phyloP scores from a whole-genome alignment of 2,113 vertebrate genomes.

The Myotis davidii region DNA sequence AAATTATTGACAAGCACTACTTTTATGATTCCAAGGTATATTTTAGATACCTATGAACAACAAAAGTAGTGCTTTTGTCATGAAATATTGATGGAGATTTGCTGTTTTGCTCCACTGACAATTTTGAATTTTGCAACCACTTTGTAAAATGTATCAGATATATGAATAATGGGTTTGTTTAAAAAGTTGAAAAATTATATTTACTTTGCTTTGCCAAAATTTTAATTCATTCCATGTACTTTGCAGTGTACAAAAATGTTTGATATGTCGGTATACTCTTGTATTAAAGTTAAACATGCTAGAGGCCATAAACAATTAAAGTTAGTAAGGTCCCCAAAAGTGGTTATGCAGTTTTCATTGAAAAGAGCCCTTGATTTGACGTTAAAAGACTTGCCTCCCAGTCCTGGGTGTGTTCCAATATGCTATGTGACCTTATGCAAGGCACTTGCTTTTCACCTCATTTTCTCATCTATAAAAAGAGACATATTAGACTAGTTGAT shows the following conservation, averaged over 20 bases:
- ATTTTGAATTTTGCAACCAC: background rate
- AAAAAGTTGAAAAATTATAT: background rate
- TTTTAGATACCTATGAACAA: background rate
- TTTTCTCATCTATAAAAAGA: background rate
- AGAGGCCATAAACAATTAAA: conserved; percentile 7
- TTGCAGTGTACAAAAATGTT: background rate
- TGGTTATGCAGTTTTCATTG: background rate
- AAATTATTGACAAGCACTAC: background rate
- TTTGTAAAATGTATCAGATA: conserved; percentile 45
- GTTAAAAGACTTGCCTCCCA: background rate
- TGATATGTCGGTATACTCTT: background rate
- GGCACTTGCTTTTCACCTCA: background rate
- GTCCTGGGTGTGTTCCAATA: background rate
- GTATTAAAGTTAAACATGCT: background rate
- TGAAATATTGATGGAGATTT: background rate
- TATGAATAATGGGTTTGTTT: background rate
- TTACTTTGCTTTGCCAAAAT: background rate
- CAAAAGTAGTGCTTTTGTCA: background rate
- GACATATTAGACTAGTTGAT: background rate
- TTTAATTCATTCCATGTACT: conserved; percentile 38
- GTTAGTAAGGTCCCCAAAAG: background rate
- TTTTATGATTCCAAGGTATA: background rate
- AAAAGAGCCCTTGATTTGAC: background rate
- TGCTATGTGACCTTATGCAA: background rate
- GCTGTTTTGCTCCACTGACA: conserved; percentile 48